Base-by-base conservation (phyloP, 2,797 vertebrate species). In the Hephaestus fuliginosus region DNA sequence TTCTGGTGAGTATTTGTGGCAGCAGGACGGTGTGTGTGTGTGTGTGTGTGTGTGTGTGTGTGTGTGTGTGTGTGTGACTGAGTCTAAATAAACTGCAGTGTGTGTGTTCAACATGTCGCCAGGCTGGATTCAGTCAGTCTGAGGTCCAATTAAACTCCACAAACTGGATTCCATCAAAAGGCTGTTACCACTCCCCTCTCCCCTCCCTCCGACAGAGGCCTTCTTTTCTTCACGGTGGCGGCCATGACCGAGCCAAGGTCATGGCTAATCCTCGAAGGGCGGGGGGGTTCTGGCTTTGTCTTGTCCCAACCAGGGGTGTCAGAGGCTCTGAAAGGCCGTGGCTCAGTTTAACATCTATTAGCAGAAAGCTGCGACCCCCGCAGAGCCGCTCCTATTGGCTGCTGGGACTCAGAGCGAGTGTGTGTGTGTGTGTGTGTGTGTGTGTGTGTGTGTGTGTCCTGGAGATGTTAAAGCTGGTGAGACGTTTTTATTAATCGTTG, bases 341-440 rank as follows among this genome's bases (percentile, higher is more conserved):
- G 84, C 79, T 89, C 89, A 92, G 88, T 91, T 91, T 92, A 93
- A 90, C 89, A 92, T 88, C 87, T 81, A 92, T 92, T 91, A 88
- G 82, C 70, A 72, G 44, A 22, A 46, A 66, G 64, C 74, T 51
- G 52, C 5, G 39, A 28, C 74, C 63, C 76, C 80, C 1, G 18
- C 62, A 20, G 76, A 46, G 82, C 7, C 0, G 25, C 25, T 71
- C 3, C 52, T 5, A 73, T 52, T 76, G 67, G 60, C 69, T 79
- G 64, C 33, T 39, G 46, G 8, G 15, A 9, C 43, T 48, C 20
- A 12, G 46, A 12, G 15, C 25, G 2, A 28, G 9, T 4, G 25
- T 36, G 68, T 36, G 39, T 58, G 69, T 70, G 7, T 70, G 67
- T 70, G 22, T 57, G 41, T 46, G 51, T 51, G 41, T 56, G 57